A percentile compares a stretch with the other conserved stretches of the same genome.
phyloP scores from a whole-genome alignment of 2,888 invertebrate species.

The Drosophila colorata region DNA sequence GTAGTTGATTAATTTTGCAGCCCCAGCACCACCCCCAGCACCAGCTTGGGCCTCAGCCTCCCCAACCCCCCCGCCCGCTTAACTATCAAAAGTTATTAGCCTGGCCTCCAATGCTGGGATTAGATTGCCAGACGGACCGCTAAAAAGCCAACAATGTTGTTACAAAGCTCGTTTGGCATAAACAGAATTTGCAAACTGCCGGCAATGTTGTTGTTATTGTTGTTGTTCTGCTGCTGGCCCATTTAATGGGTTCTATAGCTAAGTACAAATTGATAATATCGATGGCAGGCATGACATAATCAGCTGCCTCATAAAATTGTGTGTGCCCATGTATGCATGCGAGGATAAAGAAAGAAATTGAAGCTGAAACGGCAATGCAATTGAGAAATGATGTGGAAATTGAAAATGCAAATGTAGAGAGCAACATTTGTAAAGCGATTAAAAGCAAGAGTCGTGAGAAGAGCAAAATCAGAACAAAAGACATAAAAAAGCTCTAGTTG shows the following conservation, averaged over 20 bases:
- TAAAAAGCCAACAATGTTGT: conserved; percentile 24
- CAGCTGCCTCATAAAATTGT: conserved; percentile 17
- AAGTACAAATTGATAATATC: conserved; percentile 47
- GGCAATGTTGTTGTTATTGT: conserved; percentile 5
- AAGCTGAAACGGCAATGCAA: background rate
- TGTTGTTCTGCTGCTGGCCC: conserved; percentile 11
- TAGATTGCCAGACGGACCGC: conserved; percentile 35
- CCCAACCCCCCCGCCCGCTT: background rate
- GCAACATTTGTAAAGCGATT: conserved; percentile 34
- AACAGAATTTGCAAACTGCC: conserved; percentile 34
- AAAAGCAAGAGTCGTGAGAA: conserved; percentile 26
- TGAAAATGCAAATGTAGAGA: conserved; percentile 2
- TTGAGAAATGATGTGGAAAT: background rate
- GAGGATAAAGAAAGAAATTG: background rate
- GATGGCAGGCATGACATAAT: conserved; percentile 30
- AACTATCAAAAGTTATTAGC: conserved; percentile 46
- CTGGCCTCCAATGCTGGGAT: conserved; percentile 24
- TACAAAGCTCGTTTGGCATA: conserved; percentile 29
- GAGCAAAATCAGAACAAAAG: background rate
- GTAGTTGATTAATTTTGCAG: conserved; percentile 62
- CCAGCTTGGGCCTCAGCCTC: background rate
- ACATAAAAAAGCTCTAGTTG: background rate
- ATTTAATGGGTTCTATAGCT: conserved; percentile 13
- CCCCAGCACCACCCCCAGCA: conserved; percentile 6
- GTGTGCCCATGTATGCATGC: background rate